These are phyloP conservation scores for Meles meles DNA, from an alignment of 2,113 vertebrate species.

Conservation along the genomic window DNA sequence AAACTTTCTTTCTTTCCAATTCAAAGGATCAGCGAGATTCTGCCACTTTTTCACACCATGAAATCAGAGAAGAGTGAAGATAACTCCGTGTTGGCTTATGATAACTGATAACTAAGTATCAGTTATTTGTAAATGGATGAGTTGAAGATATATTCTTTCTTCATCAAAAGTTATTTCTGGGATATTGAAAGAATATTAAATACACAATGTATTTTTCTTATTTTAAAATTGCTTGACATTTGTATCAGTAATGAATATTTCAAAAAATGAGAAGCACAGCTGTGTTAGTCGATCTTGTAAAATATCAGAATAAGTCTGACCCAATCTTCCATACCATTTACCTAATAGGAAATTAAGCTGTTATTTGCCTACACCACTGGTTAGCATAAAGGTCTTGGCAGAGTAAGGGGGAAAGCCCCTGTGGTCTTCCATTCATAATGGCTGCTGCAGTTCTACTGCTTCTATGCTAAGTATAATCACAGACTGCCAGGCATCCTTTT, in stretches of 20 bases:
- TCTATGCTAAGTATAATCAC: neutral
- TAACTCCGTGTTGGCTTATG: neutral
- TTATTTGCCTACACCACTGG: too few relatives aligned
- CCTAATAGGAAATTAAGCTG: neutral
- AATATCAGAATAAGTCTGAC: neutral
- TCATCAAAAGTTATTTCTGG: neutral
- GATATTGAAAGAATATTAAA: neutral
- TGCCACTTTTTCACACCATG: neutral
- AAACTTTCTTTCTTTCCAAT: neutral
- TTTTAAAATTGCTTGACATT: neutral
- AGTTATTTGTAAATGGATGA: neutral
- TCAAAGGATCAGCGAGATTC: neutral
- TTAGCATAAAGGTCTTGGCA: neutral
- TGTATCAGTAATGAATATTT: neutral
- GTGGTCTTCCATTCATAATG: neutral
- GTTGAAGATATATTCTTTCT: neutral
- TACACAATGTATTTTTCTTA: neutral
- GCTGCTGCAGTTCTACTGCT: neutral
- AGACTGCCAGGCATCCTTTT: neutral
- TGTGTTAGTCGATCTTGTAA: neutral
- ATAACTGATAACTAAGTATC: neutral
- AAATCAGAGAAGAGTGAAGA: neutral
- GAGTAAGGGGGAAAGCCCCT: neutral
- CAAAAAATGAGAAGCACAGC: neutral
- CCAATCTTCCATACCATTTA: neutral